Evolutionary conservation across 1,140 invertebrate genomes (phyloP).

Genomic region (Tetragnatha versicolor): DNA sequence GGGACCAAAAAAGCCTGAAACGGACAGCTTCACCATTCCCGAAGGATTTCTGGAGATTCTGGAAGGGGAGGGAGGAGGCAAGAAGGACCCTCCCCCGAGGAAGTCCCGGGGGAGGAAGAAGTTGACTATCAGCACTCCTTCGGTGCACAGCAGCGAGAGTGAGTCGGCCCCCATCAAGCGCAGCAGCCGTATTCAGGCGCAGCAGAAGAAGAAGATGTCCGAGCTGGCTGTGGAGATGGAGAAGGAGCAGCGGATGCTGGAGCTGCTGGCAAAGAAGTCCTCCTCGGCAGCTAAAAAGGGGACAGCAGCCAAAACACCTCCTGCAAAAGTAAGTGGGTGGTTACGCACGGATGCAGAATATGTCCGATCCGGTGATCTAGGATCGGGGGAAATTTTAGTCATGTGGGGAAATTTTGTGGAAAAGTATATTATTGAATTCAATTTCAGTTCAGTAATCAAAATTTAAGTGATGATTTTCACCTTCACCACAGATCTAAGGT

Average conservation of each 20-base stretch:
- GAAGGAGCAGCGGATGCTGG: slow-evolving; percentile 48
- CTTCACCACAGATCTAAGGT: too few relatives aligned
- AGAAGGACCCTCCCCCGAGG: slow-evolving; percentile 3
- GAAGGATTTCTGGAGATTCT: slow-evolving; percentile 51
- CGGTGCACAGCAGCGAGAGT: slow-evolving; percentile 16
- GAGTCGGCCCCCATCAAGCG: slow-evolving; percentile 61
- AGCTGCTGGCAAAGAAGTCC: slow-evolving; percentile 55
- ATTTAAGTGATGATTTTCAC: too few relatives aligned
- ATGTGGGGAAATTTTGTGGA: too few relatives aligned
- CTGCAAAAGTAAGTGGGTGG: slow-evolving; percentile 11
- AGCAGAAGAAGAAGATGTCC: slow-evolving; percentile 59
- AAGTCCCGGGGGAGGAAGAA: slow-evolving; percentile 63
- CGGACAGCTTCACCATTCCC: slow-evolving; percentile 30
- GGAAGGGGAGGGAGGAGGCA: slow-evolving; percentile 6
- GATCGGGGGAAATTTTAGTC: too few relatives aligned
- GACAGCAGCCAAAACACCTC: not conserved
- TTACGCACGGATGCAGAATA: too few relatives aligned
- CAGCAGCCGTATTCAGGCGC: slow-evolving; percentile 69
- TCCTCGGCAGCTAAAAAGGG: slow-evolving; percentile 17
- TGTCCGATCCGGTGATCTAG: too few relatives aligned
- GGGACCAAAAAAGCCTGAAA: not conserved
- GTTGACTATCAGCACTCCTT: slow-evolving; percentile 15
- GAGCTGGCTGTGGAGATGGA: slow-evolving; percentile 57
- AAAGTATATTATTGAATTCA: too few relatives aligned
- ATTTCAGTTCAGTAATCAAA: too few relatives aligned